Base-by-base conservation (phyloP, 2,113 vertebrate genomes). In the Natator depressus region DNA sequence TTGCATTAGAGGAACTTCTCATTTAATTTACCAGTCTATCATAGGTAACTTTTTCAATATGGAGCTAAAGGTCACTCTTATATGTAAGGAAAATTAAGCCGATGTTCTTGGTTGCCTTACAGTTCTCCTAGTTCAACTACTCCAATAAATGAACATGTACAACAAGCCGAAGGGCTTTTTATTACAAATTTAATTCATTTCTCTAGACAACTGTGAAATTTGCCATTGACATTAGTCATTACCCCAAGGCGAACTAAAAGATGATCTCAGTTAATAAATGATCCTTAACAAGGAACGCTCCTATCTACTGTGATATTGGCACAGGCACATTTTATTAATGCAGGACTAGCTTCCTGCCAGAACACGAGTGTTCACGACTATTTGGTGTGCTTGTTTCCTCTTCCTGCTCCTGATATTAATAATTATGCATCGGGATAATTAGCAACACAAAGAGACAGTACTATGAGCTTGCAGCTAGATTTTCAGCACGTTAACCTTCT, bases 151-250 rank as follows among this genome's bases (percentile, higher is more conserved):
- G 99, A 99, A 99, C 98, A 98, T 99, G 99, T 99, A 99, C 99
- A 99, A 99, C 99, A 99, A 99, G 99, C 99, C 99, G 98, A 98
- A 99, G 99, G 98, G 99, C 98, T 98, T 99, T 99, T 99, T 99
- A 99, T 98, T 99, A 99, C 99, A 99, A 99, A 99, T 99, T 99
- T 99, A 99, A 99, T 99, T 99, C 99, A 99, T 99, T 99, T 99
- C 99, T 99, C 99, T 99, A 99, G 99, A 99, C 99, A 99, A 99
- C 99, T 99, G 99, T 99, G 99, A 99, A 99, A 99, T 99, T 99
- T 99, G 99, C 99, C 99, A 99, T 99, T 99, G 99, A 99, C 99
- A 99, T 99, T 99, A 99, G 99, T 99, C 99, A 99, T 99, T 99
- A 99, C 98, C 99, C 99, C 98, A 98, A 99, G 99, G 99, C 99